These are phyloP conservation scores for Choristoneura rosaceana DNA, from an alignment of 2,888 invertebrate species.

Conservation along the genomic window DNA sequence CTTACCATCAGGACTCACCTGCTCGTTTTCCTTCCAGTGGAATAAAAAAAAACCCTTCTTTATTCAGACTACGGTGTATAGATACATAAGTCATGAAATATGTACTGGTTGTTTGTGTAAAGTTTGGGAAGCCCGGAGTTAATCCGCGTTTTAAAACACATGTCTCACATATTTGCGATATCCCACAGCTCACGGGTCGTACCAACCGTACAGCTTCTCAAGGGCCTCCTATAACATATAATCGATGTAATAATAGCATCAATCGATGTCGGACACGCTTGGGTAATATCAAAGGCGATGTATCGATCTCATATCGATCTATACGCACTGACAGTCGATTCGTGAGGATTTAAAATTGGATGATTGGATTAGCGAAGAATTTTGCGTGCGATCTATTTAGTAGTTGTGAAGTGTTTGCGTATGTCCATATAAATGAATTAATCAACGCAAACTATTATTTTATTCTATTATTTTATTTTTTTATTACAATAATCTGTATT, in stretches of 20 bases:
- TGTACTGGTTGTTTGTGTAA: no score
- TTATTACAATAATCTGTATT: no score
- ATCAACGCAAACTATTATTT: no score
- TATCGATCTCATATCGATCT: conserved; percentile 4
- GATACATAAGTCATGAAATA: no score
- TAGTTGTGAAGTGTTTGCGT: background rate
- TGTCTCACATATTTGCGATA: conserved; percentile 21
- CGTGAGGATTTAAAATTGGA: conserved; percentile 22
- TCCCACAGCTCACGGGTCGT: conserved; percentile 9
- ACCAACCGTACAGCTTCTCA: conserved; percentile 31
- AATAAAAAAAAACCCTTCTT: no score
- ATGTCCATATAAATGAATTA: no score
- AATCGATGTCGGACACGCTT: conserved; percentile 34
- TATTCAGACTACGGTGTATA: no score
- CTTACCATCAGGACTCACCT: no score
- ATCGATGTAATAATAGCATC: conserved; percentile 37
- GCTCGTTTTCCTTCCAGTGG: no score
- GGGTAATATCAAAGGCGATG: conserved; percentile 23
- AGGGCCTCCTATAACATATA: conserved; percentile 32
- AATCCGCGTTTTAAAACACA: conserved; percentile 8
- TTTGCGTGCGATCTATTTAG: background rate
- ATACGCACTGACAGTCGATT: conserved; percentile 1
- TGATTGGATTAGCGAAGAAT: conserved; percentile 7
- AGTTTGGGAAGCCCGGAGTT: no score
- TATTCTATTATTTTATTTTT: no score